These are phyloP conservation scores for Epinotia ramella DNA, from an alignment of 2,888 invertebrate species.

Conservation along the genomic window DNA sequence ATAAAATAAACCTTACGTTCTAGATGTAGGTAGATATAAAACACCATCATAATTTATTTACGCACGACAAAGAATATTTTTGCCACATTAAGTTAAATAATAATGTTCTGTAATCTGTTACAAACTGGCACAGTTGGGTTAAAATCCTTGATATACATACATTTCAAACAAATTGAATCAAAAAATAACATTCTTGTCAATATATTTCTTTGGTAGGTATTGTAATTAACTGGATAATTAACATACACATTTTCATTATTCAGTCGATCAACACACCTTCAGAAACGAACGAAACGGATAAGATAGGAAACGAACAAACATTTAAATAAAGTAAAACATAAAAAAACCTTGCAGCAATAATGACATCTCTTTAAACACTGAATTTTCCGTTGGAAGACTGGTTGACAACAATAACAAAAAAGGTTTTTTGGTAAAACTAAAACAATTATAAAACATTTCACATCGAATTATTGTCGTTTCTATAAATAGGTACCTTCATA, in stretches of 20 bases:
- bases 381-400: background rate
- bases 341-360: background rate
- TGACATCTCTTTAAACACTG: background rate
- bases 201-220: no score
- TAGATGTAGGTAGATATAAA: background rate
- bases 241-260: no score
- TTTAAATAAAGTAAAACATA: background rate
- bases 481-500: background rate
- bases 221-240: no score
- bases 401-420: background rate
- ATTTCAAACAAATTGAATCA: no score
- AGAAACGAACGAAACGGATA: background rate
- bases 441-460: background rate
- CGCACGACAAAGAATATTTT: no score
- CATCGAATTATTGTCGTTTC: background rate
- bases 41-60: no score
- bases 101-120: no score
- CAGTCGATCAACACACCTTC: background rate
- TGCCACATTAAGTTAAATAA: background rate
- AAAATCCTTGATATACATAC: background rate
- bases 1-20: background rate
- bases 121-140: background rate
- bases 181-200: no score
- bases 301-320: background rate
- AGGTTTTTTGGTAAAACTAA: background rate